Evolutionary conservation across 2,113 vertebrate genomes (phyloP), one percentile per base, ranked within the genome.

Genomic region (Callipepla californica): DNA sequence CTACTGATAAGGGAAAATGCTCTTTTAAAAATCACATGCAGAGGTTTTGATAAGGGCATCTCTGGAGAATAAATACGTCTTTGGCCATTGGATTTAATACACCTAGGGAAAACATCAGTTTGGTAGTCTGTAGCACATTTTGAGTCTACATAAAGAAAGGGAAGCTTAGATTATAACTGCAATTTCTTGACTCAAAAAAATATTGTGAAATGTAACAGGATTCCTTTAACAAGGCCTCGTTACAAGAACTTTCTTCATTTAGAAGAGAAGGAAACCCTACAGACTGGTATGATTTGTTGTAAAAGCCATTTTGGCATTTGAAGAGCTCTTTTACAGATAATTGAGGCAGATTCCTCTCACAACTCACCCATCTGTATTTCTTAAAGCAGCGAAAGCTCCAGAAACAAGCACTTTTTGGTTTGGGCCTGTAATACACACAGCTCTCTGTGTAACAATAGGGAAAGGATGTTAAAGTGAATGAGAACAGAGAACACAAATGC

Each of bases 111-210:
- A 89, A 36, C 78, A 84, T 48, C 38, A 21, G 26, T 17, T 88
- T 78, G 13, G 32, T 59, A 67, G 80, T 67, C 77, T 89, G 53
- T 40, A 76, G 86, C 62, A 75, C 19, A 26, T 76, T 81, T 66
- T 72, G 32, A 76, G 61, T 9, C 62, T 87, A 75, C 36, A 30
- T 40, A 80, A 90, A 87, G 68, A 81, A 73, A 81, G 69, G 25
- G 65, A 72, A 82, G 44, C 65, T 75, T 91, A 81, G 84, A 28
- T 91, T 84, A 66, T 86, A 84, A 92, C 30, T 97, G 76, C 69
- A 75, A 47, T 65, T 94, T 74, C 50, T 58, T 77, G 48, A 77
- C 59, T 85, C 55, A 53, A 72, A 89, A 83, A 69, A 58, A 58
- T 18, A 28, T 42, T 62, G 23, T 76, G 74, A 88, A 90, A 80